These are phyloP conservation scores for Monochamus alternatus DNA, from an alignment of 2,888 invertebrate species.

Conservation along the genomic window DNA sequence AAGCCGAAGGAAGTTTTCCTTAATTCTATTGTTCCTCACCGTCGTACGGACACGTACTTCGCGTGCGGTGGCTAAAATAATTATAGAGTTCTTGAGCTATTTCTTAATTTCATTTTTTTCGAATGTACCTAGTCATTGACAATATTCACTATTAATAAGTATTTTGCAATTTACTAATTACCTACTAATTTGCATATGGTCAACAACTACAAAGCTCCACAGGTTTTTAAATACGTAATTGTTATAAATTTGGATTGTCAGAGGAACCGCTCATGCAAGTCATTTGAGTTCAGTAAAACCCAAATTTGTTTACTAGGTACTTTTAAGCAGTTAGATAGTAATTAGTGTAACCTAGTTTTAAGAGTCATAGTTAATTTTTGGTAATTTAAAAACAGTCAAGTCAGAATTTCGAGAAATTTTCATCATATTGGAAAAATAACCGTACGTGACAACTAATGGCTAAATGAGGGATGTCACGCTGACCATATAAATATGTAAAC, in stretches of 20 bases:
- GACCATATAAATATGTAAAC: no score
- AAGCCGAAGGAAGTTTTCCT: conserved; percentile 35
- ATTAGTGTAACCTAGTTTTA: no score
- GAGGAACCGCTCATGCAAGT: not conserved
- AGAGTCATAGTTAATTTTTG: no score
- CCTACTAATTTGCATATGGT: conserved; percentile 20
- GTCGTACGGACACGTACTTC: conserved; percentile 38
- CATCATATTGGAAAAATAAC: no score
- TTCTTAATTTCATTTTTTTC: conserved; percentile 38
- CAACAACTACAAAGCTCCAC: conserved; percentile 7
- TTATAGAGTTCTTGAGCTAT: conserved; percentile 42
- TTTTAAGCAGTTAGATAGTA: no score
- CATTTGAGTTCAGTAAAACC: not conserved
- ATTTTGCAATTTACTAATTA: conserved; percentile 33
- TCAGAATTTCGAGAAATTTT: no score
- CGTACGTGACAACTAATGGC: no score
- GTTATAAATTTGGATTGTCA: not conserved
- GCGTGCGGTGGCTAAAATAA: conserved; percentile 48
- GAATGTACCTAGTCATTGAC: conserved; percentile 29
- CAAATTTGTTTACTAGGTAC: no score
- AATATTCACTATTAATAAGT: conserved; percentile 29
- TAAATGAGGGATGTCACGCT: no score
- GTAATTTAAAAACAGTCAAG: no score
- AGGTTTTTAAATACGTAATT: conserved; percentile 7
- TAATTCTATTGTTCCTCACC: conserved; percentile 32